Base-by-base conservation (phyloP, 2,797 vertebrate genomes). In the Karalla daura region DNA sequence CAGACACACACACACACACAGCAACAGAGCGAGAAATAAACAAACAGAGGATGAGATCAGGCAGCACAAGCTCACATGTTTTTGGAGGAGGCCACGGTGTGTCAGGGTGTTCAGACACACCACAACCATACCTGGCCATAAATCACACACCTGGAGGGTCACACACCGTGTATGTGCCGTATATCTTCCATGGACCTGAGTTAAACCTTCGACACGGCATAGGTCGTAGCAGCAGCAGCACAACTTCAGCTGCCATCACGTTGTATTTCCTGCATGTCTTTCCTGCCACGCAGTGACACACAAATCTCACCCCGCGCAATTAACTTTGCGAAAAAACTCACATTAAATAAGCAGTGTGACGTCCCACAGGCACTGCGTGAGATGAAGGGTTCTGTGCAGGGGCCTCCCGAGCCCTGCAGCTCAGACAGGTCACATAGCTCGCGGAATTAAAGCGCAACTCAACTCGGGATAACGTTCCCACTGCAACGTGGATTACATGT, bases 361-460 rank as follows among this genome's bases (percentile, higher is more conserved):
- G n/a, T 74, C 60, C 37, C 33, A 56, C 33, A 35, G 43, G 18
- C 37, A n/a, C 35, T 23, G 33, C 30, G 30, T 39, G 51, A 64
- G 45, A 51, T 67, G 52, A 78, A 62, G 60, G 51, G 17, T 45
- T 61, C 33, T 43, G 18, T 28, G 39, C 49, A 56, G 8, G 33
- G 35, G 27, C 30, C 40, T 70, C 41, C 62, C 43, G 44, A 76
- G 44, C 41, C 49, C 64, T 39, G 55, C 58, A 66, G 70, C 74
- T 86, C 85, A 89, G 72, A 88, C 82, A 54, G 73, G 74, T 85
- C 77, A 60, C 80, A 89, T 87, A 84, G 69, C 82, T 87, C 56
- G 17, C 63, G 81, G 85, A 69, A 82, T 88, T 86, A 87, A 83
- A 78, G 50, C 1, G 7, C 59, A 79, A 62, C 63, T 84, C 61